Conservation (phyloP, 2,888 invertebrate genomes). For the Drosophila yooni region DNA sequence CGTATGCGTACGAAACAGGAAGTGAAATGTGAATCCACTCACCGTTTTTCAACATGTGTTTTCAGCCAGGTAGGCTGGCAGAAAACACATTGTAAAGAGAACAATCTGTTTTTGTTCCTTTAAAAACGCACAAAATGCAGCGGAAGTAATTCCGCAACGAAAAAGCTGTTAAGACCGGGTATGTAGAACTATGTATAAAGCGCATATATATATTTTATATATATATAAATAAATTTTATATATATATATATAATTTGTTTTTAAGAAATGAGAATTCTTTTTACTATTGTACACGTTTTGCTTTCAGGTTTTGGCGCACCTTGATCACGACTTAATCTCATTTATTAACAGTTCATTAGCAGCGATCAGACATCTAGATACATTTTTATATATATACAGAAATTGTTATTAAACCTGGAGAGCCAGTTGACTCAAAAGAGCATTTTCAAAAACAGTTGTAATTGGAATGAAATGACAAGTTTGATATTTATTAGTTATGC, state of each 20-base stretch:
- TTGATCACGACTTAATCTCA: slow-evolving; percentile 73
- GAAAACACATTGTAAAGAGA: slow-evolving; percentile 1
- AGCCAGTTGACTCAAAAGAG: slow-evolving; percentile 26
- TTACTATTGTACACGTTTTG: slow-evolving; percentile 15
- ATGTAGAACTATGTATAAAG: neutral
- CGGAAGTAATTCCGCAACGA: slow-evolving; percentile 53
- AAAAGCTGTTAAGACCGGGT: slow-evolving; percentile 9
- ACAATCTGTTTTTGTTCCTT: slow-evolving; percentile 29
- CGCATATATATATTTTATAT: neutral
- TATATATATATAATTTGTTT: neutral
- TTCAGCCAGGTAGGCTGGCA: slow-evolving; percentile 35
- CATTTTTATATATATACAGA: slow-evolving; percentile 18
- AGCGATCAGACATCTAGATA: slow-evolving; percentile 44
- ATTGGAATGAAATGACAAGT: neutral
- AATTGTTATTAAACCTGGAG: slow-evolving; percentile 16
- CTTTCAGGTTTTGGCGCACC: slow-evolving; percentile 54
- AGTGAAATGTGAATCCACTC: slow-evolving; percentile 65
- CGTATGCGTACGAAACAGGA: slow-evolving; percentile 46
- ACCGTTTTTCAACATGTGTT: slow-evolving; percentile 36
- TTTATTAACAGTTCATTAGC: slow-evolving; percentile 76
- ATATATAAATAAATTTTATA: neutral
- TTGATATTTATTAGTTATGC: neutral
- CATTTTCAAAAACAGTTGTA: slow-evolving; percentile 3
- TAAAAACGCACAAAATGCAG: slow-evolving; percentile 25
- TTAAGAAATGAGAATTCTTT: slow-evolving; percentile 7